Conservation (phyloP, 2,888 invertebrate species). For the Lathronympha strigana region DNA sequence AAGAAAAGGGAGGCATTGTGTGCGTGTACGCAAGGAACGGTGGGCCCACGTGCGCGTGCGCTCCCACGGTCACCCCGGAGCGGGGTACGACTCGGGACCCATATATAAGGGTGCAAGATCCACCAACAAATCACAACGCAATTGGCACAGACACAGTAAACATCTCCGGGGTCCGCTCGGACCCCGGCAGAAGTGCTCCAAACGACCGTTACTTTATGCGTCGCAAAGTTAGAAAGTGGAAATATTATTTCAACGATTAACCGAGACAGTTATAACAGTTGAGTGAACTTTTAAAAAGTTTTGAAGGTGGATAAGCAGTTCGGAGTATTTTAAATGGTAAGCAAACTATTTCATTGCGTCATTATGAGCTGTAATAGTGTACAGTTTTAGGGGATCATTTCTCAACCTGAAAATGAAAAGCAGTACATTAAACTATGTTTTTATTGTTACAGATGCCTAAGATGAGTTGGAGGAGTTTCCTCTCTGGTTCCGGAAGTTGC, state of each 20-base stretch:
- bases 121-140: constrained; percentile 67
- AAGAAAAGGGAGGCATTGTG: constrained; percentile 76
- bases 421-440: constrained; percentile 2
- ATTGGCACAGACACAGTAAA: constrained; percentile 61
- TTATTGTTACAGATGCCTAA: constrained; percentile 22
- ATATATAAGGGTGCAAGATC: constrained; percentile 65
- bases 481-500: background rate
- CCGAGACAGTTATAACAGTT: constrained; percentile 40
- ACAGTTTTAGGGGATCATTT: background rate
- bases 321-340: constrained; percentile 48
- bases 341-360: constrained; percentile 16
- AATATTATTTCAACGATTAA: constrained; percentile 61
- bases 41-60: constrained; percentile 72
- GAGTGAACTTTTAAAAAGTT: constrained; percentile 36
- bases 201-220: constrained; percentile 14
- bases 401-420: background rate
- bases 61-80: constrained; percentile 69
- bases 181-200: constrained; percentile 57
- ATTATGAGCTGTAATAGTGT: constrained; percentile 1
- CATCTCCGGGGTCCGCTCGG: constrained; percentile 67
- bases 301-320: constrained; percentile 54
- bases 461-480: background rate
- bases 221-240: constrained; percentile 59
- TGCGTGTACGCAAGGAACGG: constrained; percentile 72
- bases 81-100: constrained; percentile 65